A percentile compares a stretch with the other conserved stretches of the same genome.
Evolutionary conservation across 1,140 invertebrate genomes (phyloP).

Genomic region (Euura lappo): DNA sequence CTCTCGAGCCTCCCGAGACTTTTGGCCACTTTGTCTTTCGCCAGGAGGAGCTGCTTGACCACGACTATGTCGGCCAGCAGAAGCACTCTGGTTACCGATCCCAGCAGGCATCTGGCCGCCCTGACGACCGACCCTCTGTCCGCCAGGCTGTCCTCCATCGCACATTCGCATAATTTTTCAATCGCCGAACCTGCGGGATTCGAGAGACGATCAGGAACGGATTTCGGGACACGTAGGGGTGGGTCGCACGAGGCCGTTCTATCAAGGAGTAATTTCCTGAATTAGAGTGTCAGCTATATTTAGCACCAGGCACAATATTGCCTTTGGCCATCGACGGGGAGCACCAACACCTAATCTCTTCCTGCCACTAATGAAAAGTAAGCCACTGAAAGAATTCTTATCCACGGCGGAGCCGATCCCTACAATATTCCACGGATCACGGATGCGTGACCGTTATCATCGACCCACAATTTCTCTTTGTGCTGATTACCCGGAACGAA

Average conservation of each 20-base stretch:
- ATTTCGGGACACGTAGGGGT: not conserved
- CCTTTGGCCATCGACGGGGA: not conserved
- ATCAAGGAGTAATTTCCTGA: conserved; percentile 5
- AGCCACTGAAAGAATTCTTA: not conserved
- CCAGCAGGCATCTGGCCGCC: conserved; percentile 90
- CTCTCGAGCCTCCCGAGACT: conserved; percentile 88
- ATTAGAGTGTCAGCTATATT: conserved; percentile 5
- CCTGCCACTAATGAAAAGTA: not conserved
- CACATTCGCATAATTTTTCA: conserved; percentile 85
- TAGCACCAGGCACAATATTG: conserved; percentile 4
- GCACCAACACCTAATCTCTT: not conserved
- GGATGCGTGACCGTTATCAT: no score
- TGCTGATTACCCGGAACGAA: no score
- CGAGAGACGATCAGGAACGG: not conserved
- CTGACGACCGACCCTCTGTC: conserved; percentile 83
- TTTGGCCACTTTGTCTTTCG: conserved; percentile 94
- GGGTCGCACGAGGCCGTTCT: not conserved
- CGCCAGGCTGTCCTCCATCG: conserved; percentile 70
- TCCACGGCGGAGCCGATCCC: no score
- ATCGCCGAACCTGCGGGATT: conserved; percentile 77
- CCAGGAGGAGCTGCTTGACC: conserved; percentile 93
- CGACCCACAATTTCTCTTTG: no score
- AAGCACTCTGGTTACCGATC: conserved; percentile 95
- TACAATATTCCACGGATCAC: no score
- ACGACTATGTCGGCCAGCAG: conserved; percentile 98